Evolutionary conservation across 2,888 invertebrate species (phyloP).

Genomic region (Caenorhabditis sulstoni): DNA sequence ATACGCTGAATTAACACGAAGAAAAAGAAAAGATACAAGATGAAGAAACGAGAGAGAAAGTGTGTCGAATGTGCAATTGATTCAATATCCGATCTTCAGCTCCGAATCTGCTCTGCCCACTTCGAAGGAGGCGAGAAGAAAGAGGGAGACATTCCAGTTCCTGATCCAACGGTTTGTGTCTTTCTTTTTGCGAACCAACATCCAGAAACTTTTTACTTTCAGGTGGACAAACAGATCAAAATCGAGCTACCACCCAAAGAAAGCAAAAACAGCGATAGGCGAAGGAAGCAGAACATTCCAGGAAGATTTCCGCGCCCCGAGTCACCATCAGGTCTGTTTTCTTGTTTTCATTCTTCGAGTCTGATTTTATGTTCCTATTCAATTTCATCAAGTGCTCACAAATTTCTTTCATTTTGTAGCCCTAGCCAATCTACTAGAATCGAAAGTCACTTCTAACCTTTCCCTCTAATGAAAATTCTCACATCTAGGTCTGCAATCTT

Average conservation of each 20-base stretch:
- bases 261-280: constrained; percentile 73
- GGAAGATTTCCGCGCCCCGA: constrained; percentile 49
- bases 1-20: background rate
- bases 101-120: constrained; percentile 82
- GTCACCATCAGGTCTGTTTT: constrained; percentile 51
- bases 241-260: constrained; percentile 81
- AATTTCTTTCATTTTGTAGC: background rate
- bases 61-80: constrained; percentile 3
- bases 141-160: constrained; percentile 82
- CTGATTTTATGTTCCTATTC: background rate
- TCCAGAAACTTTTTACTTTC: constrained; percentile 1
- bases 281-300: constrained; percentile 58
- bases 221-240: constrained; percentile 81
- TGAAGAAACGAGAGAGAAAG: constrained; percentile 4
- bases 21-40: background rate
- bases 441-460: too few relatives aligned
- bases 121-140: constrained; percentile 82
- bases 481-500: background rate
- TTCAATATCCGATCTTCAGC: constrained; percentile 74
- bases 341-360: constrained; percentile 1
- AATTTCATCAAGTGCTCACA: constrained; percentile 1
- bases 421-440: too few relatives aligned
- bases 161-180: constrained; percentile 80
- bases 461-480: too few relatives aligned
- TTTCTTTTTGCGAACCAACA: too few relatives aligned